phyloP scores from a whole-genome alignment of 2,888 invertebrate species.

The Tipula lateralis region DNA sequence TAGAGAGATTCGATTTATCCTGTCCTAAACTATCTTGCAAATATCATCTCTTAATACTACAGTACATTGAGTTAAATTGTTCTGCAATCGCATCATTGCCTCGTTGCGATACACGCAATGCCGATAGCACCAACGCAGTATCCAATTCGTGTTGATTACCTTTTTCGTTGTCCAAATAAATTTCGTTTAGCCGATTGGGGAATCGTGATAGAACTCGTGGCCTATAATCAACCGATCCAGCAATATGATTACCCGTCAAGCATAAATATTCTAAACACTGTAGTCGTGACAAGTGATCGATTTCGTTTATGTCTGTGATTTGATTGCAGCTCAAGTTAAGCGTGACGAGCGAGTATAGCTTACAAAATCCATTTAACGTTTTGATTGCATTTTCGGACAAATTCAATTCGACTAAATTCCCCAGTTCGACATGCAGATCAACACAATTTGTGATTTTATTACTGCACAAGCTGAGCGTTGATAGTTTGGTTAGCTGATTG shows the following conservation, averaged over 20 bases:
- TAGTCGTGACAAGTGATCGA: constrained; percentile 70
- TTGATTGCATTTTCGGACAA: constrained; percentile 79
- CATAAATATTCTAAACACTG: constrained; percentile 84
- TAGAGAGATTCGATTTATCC: not conserved
- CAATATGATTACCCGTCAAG: constrained; percentile 85
- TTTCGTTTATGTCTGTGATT: constrained; percentile 74
- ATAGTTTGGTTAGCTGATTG: constrained; percentile 70
- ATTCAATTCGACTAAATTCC: constrained; percentile 80
- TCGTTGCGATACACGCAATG: constrained; percentile 54
- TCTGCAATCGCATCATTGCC: not conserved
- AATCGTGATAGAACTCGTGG: constrained; percentile 86
- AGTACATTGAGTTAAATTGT: constrained; percentile 25
- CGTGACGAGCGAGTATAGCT: constrained; percentile 78
- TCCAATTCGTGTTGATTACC: constrained; percentile 85
- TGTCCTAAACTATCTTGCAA: not conserved
- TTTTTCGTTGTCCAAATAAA: constrained; percentile 82
- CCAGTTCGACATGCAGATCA: constrained; percentile 78
- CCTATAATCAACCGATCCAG: constrained; percentile 69
- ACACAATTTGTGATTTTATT: constrained; percentile 70
- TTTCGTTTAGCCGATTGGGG: constrained; percentile 73
- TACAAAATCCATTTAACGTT: constrained; percentile 66
- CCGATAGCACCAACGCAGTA: constrained; percentile 85
- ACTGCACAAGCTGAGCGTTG: constrained; percentile 70
- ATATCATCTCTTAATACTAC: constrained; percentile 28
- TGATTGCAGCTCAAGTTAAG: constrained; percentile 84